Evolutionary conservation across 1,140 invertebrate species (phyloP).

Genomic region (Pygmarrhopalites habei): DNA sequence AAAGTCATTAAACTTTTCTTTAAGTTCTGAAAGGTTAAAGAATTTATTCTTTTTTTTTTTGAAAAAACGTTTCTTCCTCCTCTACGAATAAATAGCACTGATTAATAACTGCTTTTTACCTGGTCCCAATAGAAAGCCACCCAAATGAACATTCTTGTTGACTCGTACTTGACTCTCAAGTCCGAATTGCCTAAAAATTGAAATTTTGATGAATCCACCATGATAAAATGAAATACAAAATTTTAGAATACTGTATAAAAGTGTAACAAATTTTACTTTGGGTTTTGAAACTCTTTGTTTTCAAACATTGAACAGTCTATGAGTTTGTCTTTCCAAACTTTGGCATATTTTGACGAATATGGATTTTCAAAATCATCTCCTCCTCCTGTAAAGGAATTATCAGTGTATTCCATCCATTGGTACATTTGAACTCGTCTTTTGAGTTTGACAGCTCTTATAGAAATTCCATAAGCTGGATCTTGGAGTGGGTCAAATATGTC

Average conservation of each 20-base stretch:
- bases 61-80: too few species aligned
- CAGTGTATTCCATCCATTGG: slow-evolving; percentile 68
- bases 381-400: not conserved
- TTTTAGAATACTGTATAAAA: too few species aligned
- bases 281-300: slow-evolving; percentile 69
- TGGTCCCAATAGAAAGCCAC: slow-evolving; percentile 48
- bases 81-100: too few species aligned
- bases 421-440: slow-evolving; percentile 78
- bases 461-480: slow-evolving; percentile 70
- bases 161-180: slow-evolving; percentile 48
- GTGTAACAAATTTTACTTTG: slow-evolving; percentile 53
- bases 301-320: slow-evolving; percentile 68
- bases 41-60: too few species aligned
- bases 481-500: slow-evolving; percentile 68
- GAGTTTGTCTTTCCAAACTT: slow-evolving; percentile 73
- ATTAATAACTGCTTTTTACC: too few species aligned
- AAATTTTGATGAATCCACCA: too few species aligned
- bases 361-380: not conserved
- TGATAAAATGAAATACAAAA: too few species aligned
- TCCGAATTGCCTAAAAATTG: slow-evolving; percentile 45
- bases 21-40: too few species aligned
- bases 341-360: slow-evolving; percentile 51
- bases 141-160: slow-evolving; percentile 52
- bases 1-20: slow-evolving; percentile 67
- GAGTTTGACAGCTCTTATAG: slow-evolving; percentile 63